Evolutionary conservation across 1,140 invertebrate genomes (phyloP), one percentile per base, ranked within the genome.

Genomic region (Andricus grossulariae): DNA sequence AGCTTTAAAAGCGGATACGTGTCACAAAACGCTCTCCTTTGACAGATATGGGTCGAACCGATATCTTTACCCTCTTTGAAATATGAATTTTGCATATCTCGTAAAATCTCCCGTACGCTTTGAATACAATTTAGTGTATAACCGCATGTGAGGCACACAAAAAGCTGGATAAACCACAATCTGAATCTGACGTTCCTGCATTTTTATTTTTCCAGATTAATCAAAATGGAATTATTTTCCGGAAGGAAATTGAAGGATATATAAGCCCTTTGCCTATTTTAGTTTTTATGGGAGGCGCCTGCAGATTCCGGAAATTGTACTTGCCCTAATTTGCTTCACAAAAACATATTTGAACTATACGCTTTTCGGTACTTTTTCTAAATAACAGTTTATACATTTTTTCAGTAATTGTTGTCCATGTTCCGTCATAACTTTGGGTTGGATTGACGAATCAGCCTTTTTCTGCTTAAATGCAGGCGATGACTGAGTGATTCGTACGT

Each of bases 41-140:
- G 60, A 66, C 60, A 66, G 60, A 66, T 66, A 66, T 66, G 25
- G 60, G 60, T 66, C 60, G 60, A 66, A 16, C 32, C 60, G 39
- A 66, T 66, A 66, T 32, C 32, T 21, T 66, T 66, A 32, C 25
- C 32, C 60, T 66, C 25, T 66, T 66, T 66, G 32, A 66, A 66
- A 66, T 66, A 66, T 66, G 60, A 66, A 66, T 66, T 66, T 66
- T 39, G 60, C 60, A 66, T 66, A 21, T 66, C 60, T 66, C 60
- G 60, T 66, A 39, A 45, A 66, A 66, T 39, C 60, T 66, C 25
- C 60, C n/a, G 60, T 39, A 66, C 15, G 60, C 60, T 66, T 39
- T 66, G 60, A 66, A 66, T 66, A 66, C 60, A 66, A 66, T 66
- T 66, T 66, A 66, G 60, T 66, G 60, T 66, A 66, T 66, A 39